phyloP scores from a whole-genome alignment of 37 sponge, comb jelly and placozoan species.

The Ephydatia muelleri region DNA sequence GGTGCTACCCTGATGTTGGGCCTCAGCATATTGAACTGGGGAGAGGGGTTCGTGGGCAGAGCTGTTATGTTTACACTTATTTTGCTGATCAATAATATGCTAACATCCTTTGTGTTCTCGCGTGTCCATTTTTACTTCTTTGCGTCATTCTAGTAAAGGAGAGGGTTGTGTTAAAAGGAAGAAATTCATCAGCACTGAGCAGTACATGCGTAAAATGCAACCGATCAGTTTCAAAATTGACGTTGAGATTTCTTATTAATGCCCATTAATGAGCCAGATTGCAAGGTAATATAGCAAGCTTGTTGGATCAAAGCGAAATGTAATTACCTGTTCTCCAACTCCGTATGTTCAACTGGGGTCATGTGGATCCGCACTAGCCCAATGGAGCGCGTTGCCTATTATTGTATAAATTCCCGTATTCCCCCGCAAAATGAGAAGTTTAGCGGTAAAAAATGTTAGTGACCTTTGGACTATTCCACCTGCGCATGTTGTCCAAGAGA shows the following conservation, averaged over 20 bases:
- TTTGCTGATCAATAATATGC: slow-evolving; percentile 1
- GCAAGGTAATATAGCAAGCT: neutral
- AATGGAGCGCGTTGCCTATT: too few relatives aligned
- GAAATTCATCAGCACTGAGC: neutral
- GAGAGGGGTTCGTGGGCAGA: neutral
- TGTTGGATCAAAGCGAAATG: neutral
- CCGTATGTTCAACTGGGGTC: neutral
- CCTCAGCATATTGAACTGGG: neutral
- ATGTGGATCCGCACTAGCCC: too few relatives aligned
- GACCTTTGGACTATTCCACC: too few relatives aligned
- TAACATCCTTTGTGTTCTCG: neutral
- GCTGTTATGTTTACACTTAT: neutral
- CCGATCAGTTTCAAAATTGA: neutral
- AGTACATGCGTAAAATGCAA: neutral
- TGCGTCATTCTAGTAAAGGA: neutral
- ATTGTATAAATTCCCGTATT: slow-evolving; percentile 1
- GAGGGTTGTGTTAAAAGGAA: neutral
- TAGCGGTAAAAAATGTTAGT: too few relatives aligned
- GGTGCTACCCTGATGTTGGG: neutral
- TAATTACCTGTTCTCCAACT: neutral
- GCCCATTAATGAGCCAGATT: neutral
- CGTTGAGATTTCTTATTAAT: neutral
- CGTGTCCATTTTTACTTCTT: neutral
- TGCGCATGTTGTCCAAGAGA: too few relatives aligned
- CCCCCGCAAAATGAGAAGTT: neutral